Evolutionary conservation across 2,888 invertebrate genomes (phyloP).

Genomic region (Oxyteleia sp.): DNA sequence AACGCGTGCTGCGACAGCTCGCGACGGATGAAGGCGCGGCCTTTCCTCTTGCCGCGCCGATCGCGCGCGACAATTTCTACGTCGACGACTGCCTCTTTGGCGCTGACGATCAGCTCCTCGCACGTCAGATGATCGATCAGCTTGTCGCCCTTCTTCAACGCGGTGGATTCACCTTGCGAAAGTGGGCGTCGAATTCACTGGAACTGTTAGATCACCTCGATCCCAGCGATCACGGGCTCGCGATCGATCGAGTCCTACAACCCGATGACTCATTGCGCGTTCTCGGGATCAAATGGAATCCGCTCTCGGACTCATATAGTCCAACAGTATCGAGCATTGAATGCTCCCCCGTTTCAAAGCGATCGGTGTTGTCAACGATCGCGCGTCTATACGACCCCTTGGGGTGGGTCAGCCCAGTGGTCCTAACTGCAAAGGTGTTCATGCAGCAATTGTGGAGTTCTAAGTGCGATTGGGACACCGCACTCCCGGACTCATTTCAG

Average conservation of each 20-base stretch:
- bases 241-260: too few species aligned
- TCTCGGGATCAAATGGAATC: too few species aligned
- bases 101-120: not conserved
- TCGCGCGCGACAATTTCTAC: not conserved
- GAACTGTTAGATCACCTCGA: too few species aligned
- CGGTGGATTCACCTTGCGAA: not conserved
- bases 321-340: too few species aligned
- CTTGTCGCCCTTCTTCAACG: too few species aligned
- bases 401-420: constrained; percentile 32
- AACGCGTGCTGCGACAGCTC: not conserved
- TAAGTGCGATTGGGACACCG: constrained; percentile 35
- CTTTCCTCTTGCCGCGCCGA: not conserved
- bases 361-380: too few species aligned
- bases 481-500: not conserved
- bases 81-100: constrained; percentile 29
- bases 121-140: not conserved
- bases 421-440: constrained; percentile 21
- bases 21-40: not conserved
- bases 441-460: constrained; percentile 28
- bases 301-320: too few species aligned
- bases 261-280: too few species aligned
- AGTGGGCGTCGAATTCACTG: too few species aligned
- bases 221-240: too few species aligned
- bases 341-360: too few species aligned
- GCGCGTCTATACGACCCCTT: constrained; percentile 42